phyloP scores from a whole-genome alignment of 2,797 vertebrate species.

The Capromys pilorides region DNA sequence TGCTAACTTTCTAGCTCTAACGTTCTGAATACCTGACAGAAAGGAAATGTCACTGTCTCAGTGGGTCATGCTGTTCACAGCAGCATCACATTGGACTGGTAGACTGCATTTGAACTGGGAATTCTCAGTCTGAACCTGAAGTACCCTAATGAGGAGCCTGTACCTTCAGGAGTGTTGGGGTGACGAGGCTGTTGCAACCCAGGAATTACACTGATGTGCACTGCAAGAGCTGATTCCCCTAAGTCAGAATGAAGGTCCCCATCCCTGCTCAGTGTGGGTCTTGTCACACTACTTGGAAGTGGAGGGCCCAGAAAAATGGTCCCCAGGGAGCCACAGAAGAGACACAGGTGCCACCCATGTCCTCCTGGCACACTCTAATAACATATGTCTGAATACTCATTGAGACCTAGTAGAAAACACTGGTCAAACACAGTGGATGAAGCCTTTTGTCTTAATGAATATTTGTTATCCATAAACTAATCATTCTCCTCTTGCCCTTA shows the following conservation, averaged over 20 bases:
- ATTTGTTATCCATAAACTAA: not conserved
- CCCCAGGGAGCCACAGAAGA: not conserved
- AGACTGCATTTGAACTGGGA: not conserved
- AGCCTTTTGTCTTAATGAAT: not conserved
- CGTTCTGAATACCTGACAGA: not conserved
- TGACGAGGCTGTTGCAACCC: not conserved
- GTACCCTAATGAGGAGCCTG: not conserved
- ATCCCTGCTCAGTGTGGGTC: not conserved
- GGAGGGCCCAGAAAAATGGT: not conserved
- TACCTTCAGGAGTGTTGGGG: not conserved
- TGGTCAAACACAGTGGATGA: not conserved
- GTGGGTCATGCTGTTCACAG: not conserved
- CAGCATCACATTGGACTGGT: not conserved
- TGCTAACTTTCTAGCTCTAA: not conserved
- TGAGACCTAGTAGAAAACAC: not conserved
- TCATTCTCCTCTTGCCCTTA: not conserved
- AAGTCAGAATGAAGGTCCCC: not conserved
- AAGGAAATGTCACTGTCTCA: not conserved
- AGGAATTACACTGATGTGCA: not conserved
- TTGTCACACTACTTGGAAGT: not conserved
- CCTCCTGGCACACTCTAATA: not conserved
- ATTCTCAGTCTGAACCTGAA: not conserved
- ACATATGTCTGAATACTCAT: not conserved
- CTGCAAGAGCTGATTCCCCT: not conserved
- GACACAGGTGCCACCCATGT: rapidly evolving